Base-by-base conservation (phyloP, 2,113 vertebrate species). In the Dissostichus mawsoni region DNA sequence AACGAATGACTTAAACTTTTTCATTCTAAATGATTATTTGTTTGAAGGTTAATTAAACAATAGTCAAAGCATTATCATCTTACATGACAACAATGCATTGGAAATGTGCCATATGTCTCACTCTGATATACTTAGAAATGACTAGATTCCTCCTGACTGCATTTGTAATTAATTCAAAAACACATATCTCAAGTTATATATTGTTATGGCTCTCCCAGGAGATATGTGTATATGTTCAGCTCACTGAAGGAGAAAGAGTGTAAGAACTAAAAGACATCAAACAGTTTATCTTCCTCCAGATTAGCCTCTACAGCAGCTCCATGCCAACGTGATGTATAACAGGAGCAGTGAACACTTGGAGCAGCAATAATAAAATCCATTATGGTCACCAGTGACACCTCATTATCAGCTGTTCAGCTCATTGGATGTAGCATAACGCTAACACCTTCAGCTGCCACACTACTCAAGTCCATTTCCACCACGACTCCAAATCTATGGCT, bases 331-430 rank as follows among this genome's bases (percentile, higher is more conserved):
- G 89, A 89, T 82, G 51, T 63, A 86, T 65, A 79, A 73, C 45
- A 61, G 71, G 18, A 50, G 72, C 76, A 56, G 6, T 52, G 57
- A 78, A 78, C 63, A 4, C 84, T 83, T 41, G 66, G 72, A 76
- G 64, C 83, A 73, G 48, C 14, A 8, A 29, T 61, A 66, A 74
- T 64, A 72, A 61, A 57, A 88, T 90, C 84, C 73, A 70, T 88
- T 89, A 83, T 76, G 52, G 33, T 79, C 81, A 86, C 70, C 74
- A 36, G 63, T 85, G 89, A 86, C 85, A 85, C 83, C 87, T 90
- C 81, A 89, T 90, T 92, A 90, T 92, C 87, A 83, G 74, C 69
- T 76, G 51, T 55, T 86, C 81, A 74, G 70, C 81, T 83, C 76
- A 83, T 83, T 83, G 84, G 72, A 68, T n/a, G 77, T 64, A 85